Evolutionary conservation across 2,888 invertebrate genomes (phyloP).

Genomic region (Polydrusus cervinus): DNA sequence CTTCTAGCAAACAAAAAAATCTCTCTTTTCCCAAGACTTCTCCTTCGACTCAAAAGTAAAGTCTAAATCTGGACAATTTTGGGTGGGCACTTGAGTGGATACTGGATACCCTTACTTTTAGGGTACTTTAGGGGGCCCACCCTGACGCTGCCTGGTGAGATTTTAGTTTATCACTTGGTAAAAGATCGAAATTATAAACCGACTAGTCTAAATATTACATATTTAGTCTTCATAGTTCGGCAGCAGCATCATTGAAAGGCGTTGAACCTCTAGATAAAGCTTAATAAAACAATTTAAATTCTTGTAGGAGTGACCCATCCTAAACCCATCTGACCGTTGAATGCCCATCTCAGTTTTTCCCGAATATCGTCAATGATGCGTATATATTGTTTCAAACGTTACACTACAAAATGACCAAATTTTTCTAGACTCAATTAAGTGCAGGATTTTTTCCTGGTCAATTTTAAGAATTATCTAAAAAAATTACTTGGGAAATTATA

Average conservation of each 20-base stretch:
- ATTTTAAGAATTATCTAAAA: neutral
- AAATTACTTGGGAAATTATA: slow-evolving; percentile 18
- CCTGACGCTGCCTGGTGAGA: too few species aligned
- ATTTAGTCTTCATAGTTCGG: too few species aligned
- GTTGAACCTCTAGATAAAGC: neutral
- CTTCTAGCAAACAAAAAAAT: too few species aligned
- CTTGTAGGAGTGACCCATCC: neutral
- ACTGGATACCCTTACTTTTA: too few species aligned
- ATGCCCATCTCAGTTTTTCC: slow-evolving; percentile 1
- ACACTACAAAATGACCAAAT: slow-evolving; percentile 2
- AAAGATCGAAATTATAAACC: too few species aligned
- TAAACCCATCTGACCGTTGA: slow-evolving; percentile 7
- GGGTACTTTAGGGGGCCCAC: too few species aligned
- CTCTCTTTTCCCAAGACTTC: too few species aligned
- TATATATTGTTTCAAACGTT: slow-evolving; percentile 8
- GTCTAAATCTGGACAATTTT: too few species aligned
- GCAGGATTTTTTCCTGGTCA: neutral
- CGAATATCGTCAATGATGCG: slow-evolving; percentile 15
- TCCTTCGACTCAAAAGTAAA: too few species aligned
- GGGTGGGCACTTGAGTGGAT: too few species aligned
- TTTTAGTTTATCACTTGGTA: neutral
- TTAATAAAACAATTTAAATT: slow-evolving; percentile 13
- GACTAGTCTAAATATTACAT: too few species aligned
- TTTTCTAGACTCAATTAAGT: slow-evolving; percentile 6
- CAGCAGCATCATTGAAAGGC: neutral